Base-by-base conservation (phyloP, 2,113 vertebrate species). In the Zapus hudsonius region DNA sequence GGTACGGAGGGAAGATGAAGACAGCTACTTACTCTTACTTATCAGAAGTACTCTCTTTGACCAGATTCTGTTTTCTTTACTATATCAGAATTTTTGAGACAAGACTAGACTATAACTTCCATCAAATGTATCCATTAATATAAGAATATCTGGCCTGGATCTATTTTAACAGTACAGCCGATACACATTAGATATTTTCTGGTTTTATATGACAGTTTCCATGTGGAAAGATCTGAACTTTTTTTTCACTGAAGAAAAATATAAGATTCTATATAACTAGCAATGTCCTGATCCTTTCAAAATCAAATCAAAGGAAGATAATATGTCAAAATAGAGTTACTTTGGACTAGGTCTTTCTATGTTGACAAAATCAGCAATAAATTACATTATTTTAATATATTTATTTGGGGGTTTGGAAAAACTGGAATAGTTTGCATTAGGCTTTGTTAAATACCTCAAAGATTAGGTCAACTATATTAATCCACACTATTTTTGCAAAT, bases 111-210 rank as follows among this genome's bases (percentile, higher is more conserved):
- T 29, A 59, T 70, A 69, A 76, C 64, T 13, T 87, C 69, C 52
- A 73, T 84, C 55, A 76, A 79, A 19, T 89, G 29, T 63, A 96
- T 90, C 84, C 96, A 95, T 97, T 95, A 95, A 94, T 94, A 73
- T 94, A 84, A 73, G 78, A 73, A 64, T 33, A 76, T 64, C 63
- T 92, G 5, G 25, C 52, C 64, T 92, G 80, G 88, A 91, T 66
- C 80, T 84, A 89, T 29, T 87, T 19, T 81, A 94, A 90, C 40
- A 96, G 78, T 67, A 75, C 57, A 90, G 94, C 76, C 96, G 38
- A 95, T 92, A 96, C 96, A 97, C 96, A 94, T 96, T 96, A 38
- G 96, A 82, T 73, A 91, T 96, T 57, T 89, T 9, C 0, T 94
- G 66, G 44, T 66, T 64, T 95, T 82, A 38, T 52, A 33, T 75